A percentile compares a stretch with the other conserved stretches of the same genome.
phyloP scores from a whole-genome alignment of 1,140 invertebrate species.

The Trinorchestia longiramus region DNA sequence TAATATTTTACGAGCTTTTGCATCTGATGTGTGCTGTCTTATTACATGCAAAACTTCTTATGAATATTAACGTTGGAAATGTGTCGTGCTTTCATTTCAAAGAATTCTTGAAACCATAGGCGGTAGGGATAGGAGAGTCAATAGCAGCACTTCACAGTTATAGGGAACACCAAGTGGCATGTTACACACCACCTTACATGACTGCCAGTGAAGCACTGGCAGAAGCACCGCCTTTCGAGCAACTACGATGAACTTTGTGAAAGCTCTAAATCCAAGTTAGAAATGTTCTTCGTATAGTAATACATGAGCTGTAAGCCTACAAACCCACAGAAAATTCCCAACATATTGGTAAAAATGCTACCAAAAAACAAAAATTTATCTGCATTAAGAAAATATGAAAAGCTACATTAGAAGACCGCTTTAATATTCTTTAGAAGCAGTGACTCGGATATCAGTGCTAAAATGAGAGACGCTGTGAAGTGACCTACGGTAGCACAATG shows the following conservation, averaged over 20 bases:
- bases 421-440: neutral
- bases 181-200: neutral
- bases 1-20: neutral
- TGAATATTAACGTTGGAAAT: neutral
- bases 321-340: neutral
- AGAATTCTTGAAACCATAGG: neutral
- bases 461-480: neutral
- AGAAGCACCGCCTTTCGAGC: neutral
- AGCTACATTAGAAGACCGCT: neutral
- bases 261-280: neutral
- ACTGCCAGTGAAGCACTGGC: neutral
- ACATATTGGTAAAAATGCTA: neutral
- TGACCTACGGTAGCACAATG: conserved; percentile 22
- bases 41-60: neutral
- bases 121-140: neutral
- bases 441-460: neutral
- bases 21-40: neutral
- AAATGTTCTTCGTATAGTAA: neutral
- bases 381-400: neutral
- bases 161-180: neutral
- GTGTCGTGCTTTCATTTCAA: neutral
- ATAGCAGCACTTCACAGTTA: neutral
- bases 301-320: neutral
- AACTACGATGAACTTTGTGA: neutral
- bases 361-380: neutral